Evolutionary conservation across 2,113 vertebrate genomes (phyloP), one percentile per base, ranked within the genome.

Genomic region (Cryptotis parvus): DNA sequence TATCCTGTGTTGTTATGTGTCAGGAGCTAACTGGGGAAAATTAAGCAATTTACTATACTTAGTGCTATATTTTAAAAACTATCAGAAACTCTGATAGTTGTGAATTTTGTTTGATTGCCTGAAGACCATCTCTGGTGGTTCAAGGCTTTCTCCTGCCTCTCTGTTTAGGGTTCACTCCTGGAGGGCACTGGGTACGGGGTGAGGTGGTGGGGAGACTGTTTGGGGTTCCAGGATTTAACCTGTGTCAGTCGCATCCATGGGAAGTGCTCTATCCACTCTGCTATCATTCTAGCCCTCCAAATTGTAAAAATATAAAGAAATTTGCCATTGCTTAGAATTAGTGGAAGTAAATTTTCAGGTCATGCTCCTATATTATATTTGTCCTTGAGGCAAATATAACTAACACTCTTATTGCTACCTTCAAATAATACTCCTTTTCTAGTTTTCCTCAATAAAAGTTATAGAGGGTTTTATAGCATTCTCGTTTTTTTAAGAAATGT

Each of bases 371-470:
- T 58, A 72, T n/a, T n/a, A 73, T 61, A 14, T 82, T 77, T 76
- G 1, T 41, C 14, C 74, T 74, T 63, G 39, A 87, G 14, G 35
- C 43, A n/a, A n/a, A n/a, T n/a, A n/a, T 22, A 78, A 63, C 9
- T 29, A 41, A 70, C 39, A 65, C 8, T 73, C 1, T 24, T 55
- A 29, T 29, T 58, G 90, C 9, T 86, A 8, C 39, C 43, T 82
- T 72, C 52, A 78, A 66, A 87, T 39, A 86, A 8, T 43, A 11
- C 39, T 16, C 6, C 14, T 87, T 74, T 70, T 63, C 11, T 33
- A 82, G 68, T 41, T 68, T 83, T 86, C 88, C 26, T 84, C 37
- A 43, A 49, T 22, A 35, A 93, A 80, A 84, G 73, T 75, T 72
- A 75, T 0, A 29, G 27, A 6, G 20, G 3, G 68, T 89, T 86